Conservation (phyloP, 2,113 vertebrate genomes). For the Argyrosomus japonicus region DNA sequence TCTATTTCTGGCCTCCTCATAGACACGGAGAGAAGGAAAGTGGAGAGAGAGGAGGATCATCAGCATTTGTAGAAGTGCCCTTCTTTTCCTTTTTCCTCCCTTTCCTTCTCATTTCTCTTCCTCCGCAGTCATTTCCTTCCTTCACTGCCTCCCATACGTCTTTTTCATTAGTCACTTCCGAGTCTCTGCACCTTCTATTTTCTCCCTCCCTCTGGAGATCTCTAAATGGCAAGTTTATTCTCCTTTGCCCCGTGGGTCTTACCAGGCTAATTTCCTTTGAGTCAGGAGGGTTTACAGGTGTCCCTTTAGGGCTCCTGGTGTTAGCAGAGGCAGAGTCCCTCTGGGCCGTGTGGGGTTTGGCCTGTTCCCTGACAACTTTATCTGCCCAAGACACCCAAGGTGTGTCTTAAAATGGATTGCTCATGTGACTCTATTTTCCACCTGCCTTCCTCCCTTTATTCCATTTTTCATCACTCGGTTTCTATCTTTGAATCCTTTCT, state of each 20-base stretch:
- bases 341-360: conserved; percentile 22
- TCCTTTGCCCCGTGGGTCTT: conserved; percentile 46
- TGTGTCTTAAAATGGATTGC: not conserved
- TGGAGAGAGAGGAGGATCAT: conserved; percentile 10
- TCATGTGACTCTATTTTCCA: too few relatives aligned
- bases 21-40: conserved; percentile 7
- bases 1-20: conserved; percentile 57
- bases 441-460: not conserved
- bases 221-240: conserved; percentile 63
- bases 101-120: conserved; percentile 19
- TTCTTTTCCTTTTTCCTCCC: not conserved
- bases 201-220: conserved; percentile 47
- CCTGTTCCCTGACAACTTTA: conserved; percentile 56
- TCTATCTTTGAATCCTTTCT: not conserved
- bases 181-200: conserved; percentile 50
- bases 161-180: conserved; percentile 51
- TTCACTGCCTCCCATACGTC: conserved; percentile 3
- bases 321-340: conserved; percentile 26
- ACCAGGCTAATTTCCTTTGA: conserved; percentile 64
- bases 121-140: conserved; percentile 5
- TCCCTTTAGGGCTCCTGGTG: conserved; percentile 51
- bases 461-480: not conserved
- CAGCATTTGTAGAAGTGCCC: not conserved
- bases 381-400: conserved; percentile 18
- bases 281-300: conserved; percentile 62